Base-by-base conservation (phyloP, 2,113 vertebrate species). In the Oenanthe oenanthe region DNA sequence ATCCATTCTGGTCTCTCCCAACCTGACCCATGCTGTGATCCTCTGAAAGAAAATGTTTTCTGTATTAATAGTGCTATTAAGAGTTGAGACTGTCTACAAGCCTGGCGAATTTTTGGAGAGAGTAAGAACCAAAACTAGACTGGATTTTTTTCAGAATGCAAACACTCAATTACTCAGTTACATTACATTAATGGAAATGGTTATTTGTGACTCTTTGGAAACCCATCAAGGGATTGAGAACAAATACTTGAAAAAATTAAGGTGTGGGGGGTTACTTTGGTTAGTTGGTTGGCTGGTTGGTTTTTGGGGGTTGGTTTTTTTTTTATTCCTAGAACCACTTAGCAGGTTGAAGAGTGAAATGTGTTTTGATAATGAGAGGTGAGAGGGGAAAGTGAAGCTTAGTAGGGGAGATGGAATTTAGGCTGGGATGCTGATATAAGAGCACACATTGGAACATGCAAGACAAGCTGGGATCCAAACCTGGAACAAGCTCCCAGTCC, bases 401-500 rank as follows among this genome's bases (percentile, higher is more conserved):
- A 47, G 18, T 19, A 63, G 21, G 29, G 79, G 20, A 82, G 15
- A 15, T 70, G 50, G 43, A 75, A 70, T 63, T 93, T 38, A 63
- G 36, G 34, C 3, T n/a, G 26, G 9, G 36, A 81, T 5, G 20
- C 17, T 65, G 22, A n/a, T 0, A 0, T 54, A 70, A 79, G 25
- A 73, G 58, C 2, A 18, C 36, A 63, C 6, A 13, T 15, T 51
- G 38, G 73, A 77, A 77, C 0, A 0, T 51, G 43, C 0, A 6
- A 47, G 34, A 77, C 17, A 22, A 0, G 0, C 42, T 74, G 60
- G 42, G 40, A 89, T 87, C 48, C 61, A 80, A 89, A 68, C 14
- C 26, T 32, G 0, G 1, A 25, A 47, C 81, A 63, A 60, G 5
- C 13, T 87, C 20, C n/a, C 4, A 4, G 32, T 32, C 43, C 40